Base-by-base conservation (phyloP, 1,140 invertebrate genomes). In the Bombus balteatus region DNA sequence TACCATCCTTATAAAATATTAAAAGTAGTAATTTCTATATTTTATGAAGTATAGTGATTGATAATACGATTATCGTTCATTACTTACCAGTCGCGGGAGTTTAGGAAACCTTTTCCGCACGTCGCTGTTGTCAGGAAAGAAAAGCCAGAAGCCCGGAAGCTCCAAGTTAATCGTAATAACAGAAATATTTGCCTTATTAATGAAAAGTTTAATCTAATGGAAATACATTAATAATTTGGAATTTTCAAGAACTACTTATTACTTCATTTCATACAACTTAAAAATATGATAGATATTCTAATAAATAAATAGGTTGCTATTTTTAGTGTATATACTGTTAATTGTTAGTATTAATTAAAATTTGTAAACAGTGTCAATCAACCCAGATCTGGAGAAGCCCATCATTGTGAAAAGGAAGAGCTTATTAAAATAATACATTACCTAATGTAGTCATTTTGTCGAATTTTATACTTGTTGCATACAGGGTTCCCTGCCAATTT, bases 81-180 rank as follows among this genome's bases (percentile, higher is more conserved):
- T 77, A 86, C 97, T 97, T 95, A 98, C 98, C 97, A 99, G 94
- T 96, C 97, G 97, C 28, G 96, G 86, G 79, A 98, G 95, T 94
- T 98, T 98, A 25, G 98, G 98, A 90, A 98, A 98, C 92, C 96
- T 97, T 93, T 97, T 98, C 93, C 98, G 96, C 90, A 98, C 96
- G 94, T 97, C 98, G 95, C 98, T 98, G 97, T 95, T 95, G 96
- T 96, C 93, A 86, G 93, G 90, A 96, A 94, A 95, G 85, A 93
- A 95, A 93, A 92, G 88, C 91, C 91, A 92, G 90, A 92, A 93
- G 92, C 90, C 91, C 91, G 86, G 86, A 93, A 91, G 92, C 89
- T 93, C 93, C 90, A 87, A 90, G 91, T 94, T 93, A 93, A 86
- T 91, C 84, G 85, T 89, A 87, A 91, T 89, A 89, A 91, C 88